Evolutionary conservation across 2,797 vertebrate species (phyloP).

Genomic region (Synanceia verrucosa): DNA sequence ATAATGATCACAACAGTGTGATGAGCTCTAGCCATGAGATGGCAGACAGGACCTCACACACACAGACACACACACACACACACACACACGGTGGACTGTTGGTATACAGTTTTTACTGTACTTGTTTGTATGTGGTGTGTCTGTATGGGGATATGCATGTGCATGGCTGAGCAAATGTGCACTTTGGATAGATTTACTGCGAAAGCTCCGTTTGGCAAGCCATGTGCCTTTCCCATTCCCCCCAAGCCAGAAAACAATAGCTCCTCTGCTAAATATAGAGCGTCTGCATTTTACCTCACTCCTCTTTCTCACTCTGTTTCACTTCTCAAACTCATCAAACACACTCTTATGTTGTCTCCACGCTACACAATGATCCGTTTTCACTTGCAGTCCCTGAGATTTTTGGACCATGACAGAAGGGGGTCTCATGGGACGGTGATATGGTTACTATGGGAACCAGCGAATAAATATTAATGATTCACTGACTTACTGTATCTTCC

Average conservation of each 20-base stretch:
- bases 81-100: not conserved
- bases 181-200: constrained; percentile 43
- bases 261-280: constrained; percentile 73
- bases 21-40: constrained; percentile 46
- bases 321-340: constrained; percentile 20
- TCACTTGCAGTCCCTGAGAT: constrained; percentile 9
- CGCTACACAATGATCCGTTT: constrained; percentile 10
- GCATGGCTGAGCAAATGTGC: constrained; percentile 24
- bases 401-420: constrained; percentile 7
- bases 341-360: constrained; percentile 19
- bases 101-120: not conserved
- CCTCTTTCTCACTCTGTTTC: constrained; percentile 45
- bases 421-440: constrained; percentile 3
- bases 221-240: constrained; percentile 20
- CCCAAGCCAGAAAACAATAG: constrained; percentile 65
- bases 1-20: constrained; percentile 67
- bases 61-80: not conserved
- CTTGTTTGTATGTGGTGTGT: constrained; percentile 2
- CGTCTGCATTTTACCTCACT: constrained; percentile 57
- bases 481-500: not conserved
- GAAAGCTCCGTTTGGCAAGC: constrained; percentile 47
- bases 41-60: not conserved
- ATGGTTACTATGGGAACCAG: not conserved
- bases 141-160: constrained; percentile 27
- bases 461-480: constrained; percentile 24